A percentile compares a stretch with the other conserved stretches of the same genome.
Evolutionary conservation across 2,113 vertebrate genomes (phyloP).

Genomic region (Ctenodactylus gundi): DNA sequence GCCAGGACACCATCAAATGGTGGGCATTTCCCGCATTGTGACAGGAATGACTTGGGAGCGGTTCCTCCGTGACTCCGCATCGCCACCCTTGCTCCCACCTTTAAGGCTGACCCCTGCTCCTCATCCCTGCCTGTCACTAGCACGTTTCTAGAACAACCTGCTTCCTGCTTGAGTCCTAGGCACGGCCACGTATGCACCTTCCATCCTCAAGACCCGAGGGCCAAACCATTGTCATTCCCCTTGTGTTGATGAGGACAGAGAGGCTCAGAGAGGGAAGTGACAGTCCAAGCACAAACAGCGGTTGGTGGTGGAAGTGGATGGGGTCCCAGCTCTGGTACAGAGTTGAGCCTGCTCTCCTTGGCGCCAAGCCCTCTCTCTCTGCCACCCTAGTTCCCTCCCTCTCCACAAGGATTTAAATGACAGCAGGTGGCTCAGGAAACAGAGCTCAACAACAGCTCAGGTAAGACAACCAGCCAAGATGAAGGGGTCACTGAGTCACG

Average conservation of each 20-base stretch:
- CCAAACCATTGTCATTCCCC: too few species aligned
- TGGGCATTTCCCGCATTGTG: not conserved
- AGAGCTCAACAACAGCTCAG: not conserved
- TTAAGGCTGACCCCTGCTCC: not conserved
- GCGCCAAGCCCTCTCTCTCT: not conserved
- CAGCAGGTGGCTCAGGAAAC: not conserved
- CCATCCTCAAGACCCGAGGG: not conserved
- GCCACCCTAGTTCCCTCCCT: not conserved
- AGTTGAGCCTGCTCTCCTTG: not conserved
- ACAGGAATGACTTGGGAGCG: not conserved
- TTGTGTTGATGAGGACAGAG: accelerated
- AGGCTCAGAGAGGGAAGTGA: not conserved
- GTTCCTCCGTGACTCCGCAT: not conserved
- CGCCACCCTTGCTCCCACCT: not conserved
- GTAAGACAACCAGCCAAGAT: not conserved
- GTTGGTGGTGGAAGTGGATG: not conserved
- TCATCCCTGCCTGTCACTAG: not conserved
- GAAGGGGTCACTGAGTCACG: not conserved
- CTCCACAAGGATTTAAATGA: not conserved
- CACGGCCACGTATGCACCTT: accelerated
- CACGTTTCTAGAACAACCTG: not conserved
- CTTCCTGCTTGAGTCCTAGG: not conserved
- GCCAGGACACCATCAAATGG: not conserved
- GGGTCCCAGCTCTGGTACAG: not conserved
- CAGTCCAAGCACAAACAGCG: accelerated